A percentile compares a stretch with the other conserved stretches of the same genome.
phyloP scores from a whole-genome alignment of 2,888 invertebrate species.

The Torymus aiolomorphi region DNA sequence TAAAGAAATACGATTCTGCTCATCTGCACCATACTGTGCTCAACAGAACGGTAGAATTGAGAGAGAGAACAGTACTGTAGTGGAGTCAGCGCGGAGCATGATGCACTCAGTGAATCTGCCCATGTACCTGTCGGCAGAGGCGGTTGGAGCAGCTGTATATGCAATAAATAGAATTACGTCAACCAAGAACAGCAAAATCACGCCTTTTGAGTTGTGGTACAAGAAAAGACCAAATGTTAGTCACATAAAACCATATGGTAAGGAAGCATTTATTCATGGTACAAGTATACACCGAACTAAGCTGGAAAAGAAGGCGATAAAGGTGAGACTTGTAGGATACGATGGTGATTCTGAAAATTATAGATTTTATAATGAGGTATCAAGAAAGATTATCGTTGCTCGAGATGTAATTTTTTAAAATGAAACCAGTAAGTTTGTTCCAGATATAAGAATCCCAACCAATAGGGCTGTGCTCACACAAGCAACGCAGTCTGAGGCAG shows the following conservation, averaged over 20 bases:
- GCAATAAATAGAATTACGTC: no score
- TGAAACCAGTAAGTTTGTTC: no score
- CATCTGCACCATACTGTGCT: constrained; percentile 11
- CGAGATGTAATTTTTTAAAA: constrained; percentile 8
- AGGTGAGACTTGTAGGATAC: background rate
- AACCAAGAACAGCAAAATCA: no score
- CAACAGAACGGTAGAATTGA: no score
- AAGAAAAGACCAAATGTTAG: no score
- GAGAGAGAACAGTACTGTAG: no score
- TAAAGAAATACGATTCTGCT: background rate
- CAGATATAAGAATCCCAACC: no score
- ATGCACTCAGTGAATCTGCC: no score
- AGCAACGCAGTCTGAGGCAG: background rate
- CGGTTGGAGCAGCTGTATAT: no score
- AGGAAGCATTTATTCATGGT: constrained; percentile 1
- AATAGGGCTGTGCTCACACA: background rate
- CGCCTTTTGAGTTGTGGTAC: no score
- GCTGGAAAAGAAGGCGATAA: background rate
- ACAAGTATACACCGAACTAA: background rate
- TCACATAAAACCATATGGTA: constrained; percentile 12
- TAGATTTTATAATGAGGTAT: background rate
- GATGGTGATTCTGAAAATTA: background rate
- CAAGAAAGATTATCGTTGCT: background rate
- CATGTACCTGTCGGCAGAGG: no score
- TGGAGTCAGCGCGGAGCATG: no score